Conservation (phyloP, 2,113 vertebrate genomes). For the Cyprichromis sp. region DNA sequence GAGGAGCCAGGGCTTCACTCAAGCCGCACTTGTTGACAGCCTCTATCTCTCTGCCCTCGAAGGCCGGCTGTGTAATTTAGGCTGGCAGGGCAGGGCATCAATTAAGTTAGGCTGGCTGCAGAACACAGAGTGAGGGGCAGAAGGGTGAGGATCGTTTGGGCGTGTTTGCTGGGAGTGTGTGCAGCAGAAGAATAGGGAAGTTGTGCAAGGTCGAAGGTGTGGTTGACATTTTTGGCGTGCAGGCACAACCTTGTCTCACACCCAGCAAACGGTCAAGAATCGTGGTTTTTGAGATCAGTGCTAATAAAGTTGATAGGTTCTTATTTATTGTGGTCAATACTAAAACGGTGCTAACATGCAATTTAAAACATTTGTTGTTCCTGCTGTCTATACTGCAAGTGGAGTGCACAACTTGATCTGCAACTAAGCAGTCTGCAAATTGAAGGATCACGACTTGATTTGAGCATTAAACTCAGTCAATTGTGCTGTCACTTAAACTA, state of each 20-base stretch:
- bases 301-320: background rate
- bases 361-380: background rate
- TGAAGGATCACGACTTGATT: background rate
- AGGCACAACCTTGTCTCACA: conserved; percentile 28
- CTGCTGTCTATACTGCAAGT: background rate
- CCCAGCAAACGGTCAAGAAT: conserved; percentile 46
- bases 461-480: background rate
- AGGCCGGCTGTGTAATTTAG: conserved; percentile 41
- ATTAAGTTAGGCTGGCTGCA: conserved; percentile 27
- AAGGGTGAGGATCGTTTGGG: conserved; percentile 7
- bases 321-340: background rate
- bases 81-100: conserved; percentile 42
- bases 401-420: background rate
- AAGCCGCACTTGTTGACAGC: conserved; percentile 60
- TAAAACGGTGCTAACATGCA: background rate
- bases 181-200: conserved; percentile 43
- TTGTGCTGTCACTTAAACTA: background rate
- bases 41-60: conserved; percentile 18
- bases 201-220: conserved; percentile 63
- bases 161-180: conserved; percentile 19
- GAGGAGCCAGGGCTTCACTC: conserved; percentile 42
- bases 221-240: conserved; percentile 24
- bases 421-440: background rate
- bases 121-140: background rate
- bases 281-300: background rate